Conservation (phyloP, 2,888 invertebrate species). For the Tetramorium bicarinatum region DNA sequence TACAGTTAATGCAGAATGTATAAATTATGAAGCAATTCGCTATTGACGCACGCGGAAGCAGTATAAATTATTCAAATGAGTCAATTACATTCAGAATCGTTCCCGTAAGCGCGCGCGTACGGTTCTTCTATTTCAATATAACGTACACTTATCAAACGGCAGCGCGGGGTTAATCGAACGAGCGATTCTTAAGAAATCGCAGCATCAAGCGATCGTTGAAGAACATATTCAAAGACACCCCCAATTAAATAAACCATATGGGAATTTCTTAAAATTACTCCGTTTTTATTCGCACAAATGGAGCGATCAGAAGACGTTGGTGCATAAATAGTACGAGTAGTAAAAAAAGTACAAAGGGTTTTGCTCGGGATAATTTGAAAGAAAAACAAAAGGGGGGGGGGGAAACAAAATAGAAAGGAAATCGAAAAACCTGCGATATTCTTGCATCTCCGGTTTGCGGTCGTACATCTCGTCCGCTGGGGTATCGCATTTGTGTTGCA, state of each 20-base stretch:
- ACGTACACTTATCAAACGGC: slow-evolving; percentile 12
- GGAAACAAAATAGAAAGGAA: background rate
- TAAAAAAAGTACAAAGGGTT: background rate
- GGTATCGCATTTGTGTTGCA: background rate
- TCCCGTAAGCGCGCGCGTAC: slow-evolving; percentile 30
- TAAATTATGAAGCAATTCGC: slow-evolving; percentile 41
- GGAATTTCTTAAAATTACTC: background rate
- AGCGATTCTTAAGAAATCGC: background rate
- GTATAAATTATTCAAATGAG: slow-evolving; percentile 48
- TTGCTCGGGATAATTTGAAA: background rate
- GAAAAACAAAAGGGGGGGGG: background rate
- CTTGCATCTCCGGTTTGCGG: background rate
- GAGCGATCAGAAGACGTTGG: background rate
- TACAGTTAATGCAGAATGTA: slow-evolving; percentile 37
- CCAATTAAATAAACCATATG: background rate
- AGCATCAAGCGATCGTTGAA: background rate
- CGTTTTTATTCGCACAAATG: background rate
- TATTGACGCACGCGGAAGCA: slow-evolving; percentile 38
- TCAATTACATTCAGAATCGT: slow-evolving; percentile 41
- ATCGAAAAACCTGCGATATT: background rate
- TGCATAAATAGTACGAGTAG: background rate
- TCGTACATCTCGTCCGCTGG: background rate
- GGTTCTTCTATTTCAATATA: slow-evolving; percentile 20
- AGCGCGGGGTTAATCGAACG: background rate
- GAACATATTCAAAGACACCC: background rate